Base-by-base conservation (phyloP, 2,888 invertebrate genomes). In the Lasioglossum calceatum region DNA sequence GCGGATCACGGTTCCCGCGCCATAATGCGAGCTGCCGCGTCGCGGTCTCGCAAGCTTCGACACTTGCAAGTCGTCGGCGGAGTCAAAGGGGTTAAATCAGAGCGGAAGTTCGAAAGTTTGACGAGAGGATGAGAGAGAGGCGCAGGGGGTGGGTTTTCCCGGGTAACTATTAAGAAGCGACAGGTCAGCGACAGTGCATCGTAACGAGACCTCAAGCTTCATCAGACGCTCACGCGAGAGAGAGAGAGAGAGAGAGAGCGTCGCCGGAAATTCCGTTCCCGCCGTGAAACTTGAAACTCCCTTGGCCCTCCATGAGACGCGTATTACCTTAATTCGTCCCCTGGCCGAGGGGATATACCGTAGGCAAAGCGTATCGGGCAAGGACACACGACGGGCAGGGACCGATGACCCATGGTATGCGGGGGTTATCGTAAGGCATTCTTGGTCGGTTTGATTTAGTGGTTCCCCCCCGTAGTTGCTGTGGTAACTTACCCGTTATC, bases 381-480 rank as follows among this genome's bases (percentile, higher is more conserved):
- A 67, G 82, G 54, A 70, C 67, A 27, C n/a, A 70, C 42, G n/a
- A 39, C 67, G 32, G 47, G 85, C 76, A 39, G 36, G 27, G 84
- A 87, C 83, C 89, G 90, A 92, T 88, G 90, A 88, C 88, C 92
- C 85, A 79, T 87, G 82, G 81, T 86, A 86, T 80, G 87, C 86
- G 54, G 83, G 80, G 92, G 93, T 93, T 92, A 92, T 90, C 92
- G 89, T 88, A 87, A 92, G 91, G 88, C 89, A 91, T 91, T 91
- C 91, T 86, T 89, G 87, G 86, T 54, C 76, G 77, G 82, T 88
- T 91, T 91, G 90, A 91, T 91, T 91, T 91, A 91, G 84, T 79
- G 79, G 84, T 80, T 72, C 80, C 74, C 75, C 71, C 8, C 61
- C 83, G 64, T 77, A 75, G 85, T 80, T 73, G 73, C 82, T 77